Evolutionary conservation across 92 coral and sea anemone genomes (phyloP).

Genomic region (Palythoa grandis): DNA sequence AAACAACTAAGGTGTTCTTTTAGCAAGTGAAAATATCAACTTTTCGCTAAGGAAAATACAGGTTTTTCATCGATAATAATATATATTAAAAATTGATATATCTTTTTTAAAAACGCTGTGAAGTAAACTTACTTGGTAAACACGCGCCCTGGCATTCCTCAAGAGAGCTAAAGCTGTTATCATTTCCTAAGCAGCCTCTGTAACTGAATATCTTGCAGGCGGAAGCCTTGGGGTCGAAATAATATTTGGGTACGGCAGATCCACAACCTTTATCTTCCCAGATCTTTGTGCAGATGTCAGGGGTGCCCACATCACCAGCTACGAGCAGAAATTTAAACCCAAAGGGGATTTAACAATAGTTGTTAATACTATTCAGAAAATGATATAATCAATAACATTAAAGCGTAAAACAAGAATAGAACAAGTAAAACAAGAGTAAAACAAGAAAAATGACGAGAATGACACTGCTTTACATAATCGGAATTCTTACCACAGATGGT

Average conservation of each 20-base stretch:
- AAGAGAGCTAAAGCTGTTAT: constrained; percentile 23
- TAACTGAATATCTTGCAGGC: constrained; percentile 22
- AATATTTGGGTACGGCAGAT: constrained; percentile 28
- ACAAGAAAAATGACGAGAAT: background rate
- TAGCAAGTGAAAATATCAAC: too few relatives aligned
- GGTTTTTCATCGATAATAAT: too few relatives aligned
- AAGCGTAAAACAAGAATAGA: background rate
- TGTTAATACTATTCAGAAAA: background rate
- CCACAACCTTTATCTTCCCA: constrained; percentile 25
- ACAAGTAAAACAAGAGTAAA: background rate
- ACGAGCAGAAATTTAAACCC: background rate
- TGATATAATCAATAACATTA: background rate
- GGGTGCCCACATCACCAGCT: background rate
- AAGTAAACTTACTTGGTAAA: background rate
- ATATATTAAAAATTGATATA: too few relatives aligned
- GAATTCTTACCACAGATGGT: constrained; percentile 23
- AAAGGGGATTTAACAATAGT: background rate
- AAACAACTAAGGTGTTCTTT: too few relatives aligned
- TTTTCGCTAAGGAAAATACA: too few relatives aligned
- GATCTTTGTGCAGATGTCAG: constrained; percentile 40
- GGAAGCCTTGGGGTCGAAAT: constrained; percentile 5
- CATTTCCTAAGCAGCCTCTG: constrained; percentile 42
- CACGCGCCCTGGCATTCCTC: constrained; percentile 22
- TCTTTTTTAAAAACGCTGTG: background rate
- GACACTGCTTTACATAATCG: background rate